Evolutionary conservation across 2,888 invertebrate species (phyloP).

Genomic region (Coleophora deauratella): DNA sequence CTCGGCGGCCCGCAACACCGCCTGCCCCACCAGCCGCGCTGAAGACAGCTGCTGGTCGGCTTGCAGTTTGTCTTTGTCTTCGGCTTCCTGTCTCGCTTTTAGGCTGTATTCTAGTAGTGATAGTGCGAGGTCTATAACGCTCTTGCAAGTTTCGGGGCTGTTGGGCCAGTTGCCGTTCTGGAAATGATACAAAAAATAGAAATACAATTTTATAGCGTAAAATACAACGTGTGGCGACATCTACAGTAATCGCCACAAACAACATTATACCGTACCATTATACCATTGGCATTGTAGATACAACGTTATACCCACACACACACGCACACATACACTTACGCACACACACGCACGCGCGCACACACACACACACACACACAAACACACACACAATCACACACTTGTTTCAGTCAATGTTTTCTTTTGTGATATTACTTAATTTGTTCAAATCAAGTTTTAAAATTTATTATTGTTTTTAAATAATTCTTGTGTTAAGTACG

Average conservation of each 20-base stretch:
- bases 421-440: too few relatives aligned
- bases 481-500: too few relatives aligned
- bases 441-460: too few relatives aligned
- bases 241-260: background rate
- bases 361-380: too few relatives aligned
- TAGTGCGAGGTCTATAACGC: conserved; percentile 76
- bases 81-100: conserved; percentile 61
- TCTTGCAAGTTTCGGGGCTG: conserved; percentile 72
- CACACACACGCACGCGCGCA: too few relatives aligned
- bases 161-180: conserved; percentile 71
- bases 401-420: too few relatives aligned
- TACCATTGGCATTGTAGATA: too few relatives aligned
- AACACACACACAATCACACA: too few relatives aligned
- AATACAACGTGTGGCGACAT: too few relatives aligned
- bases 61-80: conserved; percentile 62
- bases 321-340: too few relatives aligned
- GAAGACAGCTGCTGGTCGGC: conserved; percentile 74
- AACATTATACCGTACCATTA: background rate
- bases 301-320: too few relatives aligned
- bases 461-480: too few relatives aligned
- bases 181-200: conserved; percentile 16
- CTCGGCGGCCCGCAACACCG: conserved; percentile 65
- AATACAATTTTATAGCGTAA: background rate
- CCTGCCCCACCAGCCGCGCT: conserved; percentile 72
- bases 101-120: conserved; percentile 74